A percentile compares a stretch with the other conserved stretches of the same genome.
Conservation (phyloP, 2,797 vertebrate genomes). For the Decapterus maruadsi region DNA sequence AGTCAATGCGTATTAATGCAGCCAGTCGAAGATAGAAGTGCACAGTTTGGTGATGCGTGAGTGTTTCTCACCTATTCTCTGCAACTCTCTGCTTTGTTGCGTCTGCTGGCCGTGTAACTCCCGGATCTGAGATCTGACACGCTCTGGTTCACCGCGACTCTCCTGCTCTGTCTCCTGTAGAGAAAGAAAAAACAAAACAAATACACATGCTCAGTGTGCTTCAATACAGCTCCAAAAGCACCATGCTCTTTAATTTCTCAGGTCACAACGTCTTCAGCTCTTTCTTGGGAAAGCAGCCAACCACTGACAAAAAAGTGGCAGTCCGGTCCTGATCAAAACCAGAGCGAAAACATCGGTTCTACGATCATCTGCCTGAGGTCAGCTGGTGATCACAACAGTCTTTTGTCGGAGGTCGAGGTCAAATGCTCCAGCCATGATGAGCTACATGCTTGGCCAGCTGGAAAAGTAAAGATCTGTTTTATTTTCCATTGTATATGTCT, state of each 20-base stretch:
- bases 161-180: conserved; percentile 79
- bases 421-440: conserved; percentile 49
- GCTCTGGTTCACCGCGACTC: conserved; percentile 74
- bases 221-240: conserved; percentile 26
- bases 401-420: conserved; percentile 57
- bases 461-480: conserved; percentile 57
- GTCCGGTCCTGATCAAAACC: conserved; percentile 19
- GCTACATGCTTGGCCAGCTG: conserved; percentile 55
- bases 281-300: conserved; percentile 6
- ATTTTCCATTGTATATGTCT: conserved; percentile 42
- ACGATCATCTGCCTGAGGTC: conserved; percentile 36
- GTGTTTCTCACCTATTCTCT: conserved; percentile 73
- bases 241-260: conserved; percentile 10
- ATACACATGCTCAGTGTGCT: conserved; percentile 26
- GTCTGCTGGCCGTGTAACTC: conserved; percentile 74
- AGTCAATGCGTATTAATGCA: background rate
- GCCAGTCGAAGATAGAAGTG: background rate
- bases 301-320: conserved; percentile 8
- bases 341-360: conserved; percentile 28
- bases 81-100: conserved; percentile 68
- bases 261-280: background rate
- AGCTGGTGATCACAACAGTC: conserved; percentile 32
- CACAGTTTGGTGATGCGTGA: background rate
- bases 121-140: conserved; percentile 66
- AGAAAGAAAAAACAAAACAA: background rate